Base-by-base conservation (phyloP, 2,113 vertebrate genomes). In the Syngnathus floridae region DNA sequence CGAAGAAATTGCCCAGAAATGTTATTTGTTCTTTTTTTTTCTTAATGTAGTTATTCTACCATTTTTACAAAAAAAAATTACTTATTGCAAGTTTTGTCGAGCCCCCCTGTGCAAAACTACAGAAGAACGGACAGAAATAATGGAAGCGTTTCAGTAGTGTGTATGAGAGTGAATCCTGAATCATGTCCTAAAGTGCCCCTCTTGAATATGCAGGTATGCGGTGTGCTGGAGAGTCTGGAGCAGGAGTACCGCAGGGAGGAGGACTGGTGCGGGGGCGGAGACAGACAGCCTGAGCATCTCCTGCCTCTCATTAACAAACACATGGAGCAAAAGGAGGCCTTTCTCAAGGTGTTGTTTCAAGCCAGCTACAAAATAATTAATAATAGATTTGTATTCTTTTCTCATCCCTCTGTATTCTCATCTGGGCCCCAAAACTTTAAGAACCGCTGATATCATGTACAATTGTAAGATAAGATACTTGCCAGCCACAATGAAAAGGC, bases 251-350 rank as follows among this genome's bases (percentile, higher is more conserved):
- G 96, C 60, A 84, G 96, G 69, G 96, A 98, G 66, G 96, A 99
- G 82, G 96, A 98, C 88, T 99, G 97, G 97, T 99, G 97, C 54
- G 93, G 93, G n/a, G 95, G 94, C 35, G 92, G 95, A 48, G 96
- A 98, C 66, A 89, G 98, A 54, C 87, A 96, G 82, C 95, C 95
- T 80, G 70, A 93, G 91, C n/a, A 95, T 0, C 95, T 99, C 62
- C 88, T 95, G 67, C 96, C 96, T 1, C 92, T 98, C 76, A 94
- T 98, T 88, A 97, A 90, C 91, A 99, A 98, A 87, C 97, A 99
- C 80, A 88, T 98, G 91, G 97, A 99, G 67, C 97, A 99, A 87
- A 99, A 99, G 76, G 97, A 99, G 77, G 97, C 97, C 31, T 99
- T 99, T 79, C 93, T 92, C 4, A 92, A 92, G 89, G 91, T 91